Evolutionary conservation across 2,113 vertebrate genomes (phyloP), one percentile per base, ranked within the genome.

Genomic region (Vulpes lagopus): DNA sequence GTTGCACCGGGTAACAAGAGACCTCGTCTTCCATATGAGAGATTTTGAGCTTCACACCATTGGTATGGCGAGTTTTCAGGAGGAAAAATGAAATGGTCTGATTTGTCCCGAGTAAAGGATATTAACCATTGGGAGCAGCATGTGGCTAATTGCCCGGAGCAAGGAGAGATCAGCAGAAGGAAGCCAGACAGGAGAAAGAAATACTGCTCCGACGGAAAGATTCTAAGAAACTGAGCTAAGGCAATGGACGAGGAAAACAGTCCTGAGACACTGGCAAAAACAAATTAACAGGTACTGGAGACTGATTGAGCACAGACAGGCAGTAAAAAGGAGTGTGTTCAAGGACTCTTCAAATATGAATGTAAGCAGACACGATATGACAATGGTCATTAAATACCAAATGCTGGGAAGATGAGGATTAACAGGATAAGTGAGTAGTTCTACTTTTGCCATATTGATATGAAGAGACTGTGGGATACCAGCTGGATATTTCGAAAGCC

Each of bases 1-100:
- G 2, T 71, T 38, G 55, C 67, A 35, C 6, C 49, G 3, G 32
- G 38, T 89, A 32, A 59, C 51, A 67, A 74, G 92, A 93, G 30
- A 35, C 38, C 5, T 82, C 38, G 89, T 6, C 51, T 55, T 74
- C 49, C 22, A 16, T 60, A 32, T 14, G 65, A 78, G 88, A 67
- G 35, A 30, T 76, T 76, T 92, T 60, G 6, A 76, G 6, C 14
- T 95, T 88, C 88, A 69, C 60, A 27, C 23, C 59, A 22, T 1
- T 80, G 22, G 35, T 57, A 67, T 35, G 22, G 55, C 16, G 57
- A 57, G 4, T 15, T 79, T 57, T 90, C 53, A 62, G 23, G 35
- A 5, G 51, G 73, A 30, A 91, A 96, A 96, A 84, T 32, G 23
- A 91, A 91, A 67, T 73, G 43, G 85, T 79, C 23, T 51, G 10